phyloP scores from a whole-genome alignment of 2,797 vertebrate genomes.

The Zalophus californianus region DNA sequence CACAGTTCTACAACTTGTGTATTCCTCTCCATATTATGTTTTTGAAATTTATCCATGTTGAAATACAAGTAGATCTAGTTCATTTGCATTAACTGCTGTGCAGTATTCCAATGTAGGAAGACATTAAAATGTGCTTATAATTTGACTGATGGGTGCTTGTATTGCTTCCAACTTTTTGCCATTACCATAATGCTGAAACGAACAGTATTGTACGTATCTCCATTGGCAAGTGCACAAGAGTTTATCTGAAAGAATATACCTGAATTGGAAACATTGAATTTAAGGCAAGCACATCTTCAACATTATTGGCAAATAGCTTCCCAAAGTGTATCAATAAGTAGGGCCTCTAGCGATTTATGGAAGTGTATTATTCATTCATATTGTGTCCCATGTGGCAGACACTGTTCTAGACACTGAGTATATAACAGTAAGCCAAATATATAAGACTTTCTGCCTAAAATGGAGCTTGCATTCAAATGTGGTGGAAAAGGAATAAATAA shows the following conservation, averaged over 20 bases:
- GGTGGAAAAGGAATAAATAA: background rate
- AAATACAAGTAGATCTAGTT: background rate
- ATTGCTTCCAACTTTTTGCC: constrained; percentile 3
- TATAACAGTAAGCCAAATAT: background rate
- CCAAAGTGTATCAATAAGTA: background rate
- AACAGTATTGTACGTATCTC: background rate
- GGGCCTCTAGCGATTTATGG: background rate
- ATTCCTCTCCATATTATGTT: background rate
- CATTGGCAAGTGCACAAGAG: background rate
- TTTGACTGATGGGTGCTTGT: background rate
- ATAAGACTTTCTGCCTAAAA: background rate
- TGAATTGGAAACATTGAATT: background rate
- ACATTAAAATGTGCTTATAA: background rate
- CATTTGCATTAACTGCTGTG: background rate
- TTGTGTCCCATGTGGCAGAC: background rate
- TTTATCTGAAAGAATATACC: constrained; percentile 12
- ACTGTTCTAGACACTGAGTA: background rate
- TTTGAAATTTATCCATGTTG: constrained; percentile 2
- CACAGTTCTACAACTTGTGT: background rate
- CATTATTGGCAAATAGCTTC: background rate
- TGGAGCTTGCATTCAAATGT: constrained; percentile 11
- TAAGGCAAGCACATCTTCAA: background rate
- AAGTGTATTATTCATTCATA: background rate
- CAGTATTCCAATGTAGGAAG: background rate
- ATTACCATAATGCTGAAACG: background rate